Conservation (phyloP, 2,113 vertebrate genomes). For the Acrocephalus kingi region DNA sequence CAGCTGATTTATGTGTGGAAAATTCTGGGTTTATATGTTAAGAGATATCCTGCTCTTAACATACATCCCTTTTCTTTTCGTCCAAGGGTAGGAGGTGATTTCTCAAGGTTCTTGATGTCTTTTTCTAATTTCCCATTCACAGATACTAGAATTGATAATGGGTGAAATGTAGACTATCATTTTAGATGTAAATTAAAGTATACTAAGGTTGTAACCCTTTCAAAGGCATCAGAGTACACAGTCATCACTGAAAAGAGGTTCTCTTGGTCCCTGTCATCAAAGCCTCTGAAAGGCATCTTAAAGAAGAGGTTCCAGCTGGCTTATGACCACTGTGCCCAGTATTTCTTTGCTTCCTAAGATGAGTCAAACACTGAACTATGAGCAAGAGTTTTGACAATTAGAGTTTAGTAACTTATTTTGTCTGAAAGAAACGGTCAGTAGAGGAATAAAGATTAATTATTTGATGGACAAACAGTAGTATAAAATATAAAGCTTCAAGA, state of each 20-base stretch:
- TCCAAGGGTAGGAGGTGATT: neutral
- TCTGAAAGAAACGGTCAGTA: neutral
- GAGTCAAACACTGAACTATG: conserved; percentile 16
- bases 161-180: neutral
- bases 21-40: neutral
- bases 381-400: conserved; percentile 40
- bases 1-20: neutral
- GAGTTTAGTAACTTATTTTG: neutral
- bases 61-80: neutral
- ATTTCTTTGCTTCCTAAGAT: conserved; percentile 26
- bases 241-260: neutral
- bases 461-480: neutral
- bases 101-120: neutral
- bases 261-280: conserved; percentile 9
- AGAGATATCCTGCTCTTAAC: neutral
- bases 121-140: neutral
- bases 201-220: neutral
- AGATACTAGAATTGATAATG: neutral
- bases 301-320: conserved; percentile 19
- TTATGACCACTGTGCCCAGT: neutral
- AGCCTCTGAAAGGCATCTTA: neutral
- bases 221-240: neutral
- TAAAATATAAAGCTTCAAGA: neutral
- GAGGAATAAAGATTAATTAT: neutral
- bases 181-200: neutral